Percentiles rank a stretch among this genome's conserved stretches.
Conservation (phyloP, 1,140 invertebrate genomes). For the Lordiphosa mommai region DNA sequence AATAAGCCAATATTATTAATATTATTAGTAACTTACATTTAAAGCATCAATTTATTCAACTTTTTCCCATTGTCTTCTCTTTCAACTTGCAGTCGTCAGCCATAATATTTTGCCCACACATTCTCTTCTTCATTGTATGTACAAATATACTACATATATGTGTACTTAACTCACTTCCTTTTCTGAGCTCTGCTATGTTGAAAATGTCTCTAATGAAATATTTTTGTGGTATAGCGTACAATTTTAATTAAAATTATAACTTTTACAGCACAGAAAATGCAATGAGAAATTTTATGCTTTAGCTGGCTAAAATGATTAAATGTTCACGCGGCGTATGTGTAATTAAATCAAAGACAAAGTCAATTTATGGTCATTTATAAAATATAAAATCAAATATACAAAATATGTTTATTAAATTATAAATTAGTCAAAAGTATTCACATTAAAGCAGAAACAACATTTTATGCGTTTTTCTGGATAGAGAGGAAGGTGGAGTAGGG, state of each 20-base stretch:
- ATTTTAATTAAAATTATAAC: constrained; percentile 50
- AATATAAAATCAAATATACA: constrained; percentile 2
- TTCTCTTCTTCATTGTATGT: too few species aligned
- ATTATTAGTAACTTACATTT: too few species aligned
- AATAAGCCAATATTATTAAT: too few species aligned
- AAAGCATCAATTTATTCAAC: not conserved
- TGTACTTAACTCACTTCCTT: too few species aligned
- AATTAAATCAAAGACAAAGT: constrained; percentile 6
- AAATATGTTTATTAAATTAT: constrained; percentile 48
- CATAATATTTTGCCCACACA: too few species aligned
- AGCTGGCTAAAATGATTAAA: not conserved
- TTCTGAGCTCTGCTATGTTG: not conserved
- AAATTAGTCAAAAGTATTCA: constrained; percentile 58
- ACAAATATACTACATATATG: too few species aligned
- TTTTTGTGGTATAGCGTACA: constrained; percentile 12
- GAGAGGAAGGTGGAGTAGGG: not conserved
- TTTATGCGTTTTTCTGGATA: constrained; percentile 29
- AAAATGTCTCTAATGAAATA: constrained; percentile 49
- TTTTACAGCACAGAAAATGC: not conserved
- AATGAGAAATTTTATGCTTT: constrained; percentile 5
- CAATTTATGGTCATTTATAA: not conserved
- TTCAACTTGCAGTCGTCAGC: too few species aligned
- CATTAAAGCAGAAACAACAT: constrained; percentile 31
- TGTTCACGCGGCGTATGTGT: not conserved
- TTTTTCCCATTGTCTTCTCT: not conserved